Conservation (phyloP, 2,888 invertebrate genomes). For the Lutraria lutraria region DNA sequence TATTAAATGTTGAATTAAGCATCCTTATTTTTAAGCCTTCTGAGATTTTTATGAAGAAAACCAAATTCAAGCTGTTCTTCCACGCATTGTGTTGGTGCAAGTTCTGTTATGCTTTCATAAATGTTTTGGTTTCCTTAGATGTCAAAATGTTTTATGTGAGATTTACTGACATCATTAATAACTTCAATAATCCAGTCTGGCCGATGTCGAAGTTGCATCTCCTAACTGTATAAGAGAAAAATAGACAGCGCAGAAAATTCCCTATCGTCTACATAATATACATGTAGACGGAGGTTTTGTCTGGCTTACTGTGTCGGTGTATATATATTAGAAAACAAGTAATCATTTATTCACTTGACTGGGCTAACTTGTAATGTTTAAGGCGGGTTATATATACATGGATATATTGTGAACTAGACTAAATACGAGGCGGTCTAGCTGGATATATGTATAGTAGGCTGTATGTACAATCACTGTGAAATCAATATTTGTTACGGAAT, state of each 20-base stretch:
- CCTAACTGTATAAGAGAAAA: conserved; percentile 11
- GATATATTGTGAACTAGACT: conserved; percentile 19
- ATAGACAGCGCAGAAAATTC: conserved; percentile 16
- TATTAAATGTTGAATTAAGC: neutral
- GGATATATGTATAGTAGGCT: neutral
- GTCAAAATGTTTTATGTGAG: neutral
- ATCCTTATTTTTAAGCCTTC: neutral
- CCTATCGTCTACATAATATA: conserved; percentile 16
- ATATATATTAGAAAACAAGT: conserved; percentile 20
- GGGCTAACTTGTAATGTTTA: conserved; percentile 13
- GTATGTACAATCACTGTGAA: neutral
- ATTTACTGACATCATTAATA: neutral
- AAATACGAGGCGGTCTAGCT: conserved; percentile 8
- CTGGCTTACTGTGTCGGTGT: neutral
- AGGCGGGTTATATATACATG: conserved; percentile 10
- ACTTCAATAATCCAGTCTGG: conserved; percentile 19
- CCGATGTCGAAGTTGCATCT: conserved; percentile 3
- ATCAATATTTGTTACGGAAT: conserved; percentile 20
- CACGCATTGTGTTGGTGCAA: neutral
- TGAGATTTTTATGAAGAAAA: neutral
- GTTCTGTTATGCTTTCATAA: neutral
- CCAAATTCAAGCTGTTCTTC: neutral
- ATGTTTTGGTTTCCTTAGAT: neutral
- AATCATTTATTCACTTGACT: conserved; percentile 20
- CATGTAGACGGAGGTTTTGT: neutral